phyloP scores from a whole-genome alignment of 2,113 vertebrate species.

The Patagioenas fasciata region DNA sequence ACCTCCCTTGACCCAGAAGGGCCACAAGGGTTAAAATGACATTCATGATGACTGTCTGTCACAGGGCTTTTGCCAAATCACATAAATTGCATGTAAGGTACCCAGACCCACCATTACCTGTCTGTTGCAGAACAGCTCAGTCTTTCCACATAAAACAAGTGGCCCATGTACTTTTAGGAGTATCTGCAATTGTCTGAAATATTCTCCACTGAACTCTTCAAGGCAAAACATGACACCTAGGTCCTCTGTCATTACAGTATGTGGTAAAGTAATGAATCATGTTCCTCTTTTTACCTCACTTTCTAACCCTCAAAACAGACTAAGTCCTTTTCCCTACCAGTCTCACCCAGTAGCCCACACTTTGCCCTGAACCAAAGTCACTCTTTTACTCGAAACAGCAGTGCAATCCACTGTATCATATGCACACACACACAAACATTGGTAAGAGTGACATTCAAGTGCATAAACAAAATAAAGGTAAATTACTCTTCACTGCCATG shows the following conservation, averaged over 20 bases:
- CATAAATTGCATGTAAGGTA: not conserved
- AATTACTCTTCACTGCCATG: not conserved
- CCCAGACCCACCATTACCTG: not conserved
- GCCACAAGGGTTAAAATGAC: not conserved
- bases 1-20: not conserved
- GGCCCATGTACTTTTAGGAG: not conserved
- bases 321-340: no score
- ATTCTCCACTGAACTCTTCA: not conserved
- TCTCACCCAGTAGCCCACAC: not conserved
- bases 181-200: not conserved
- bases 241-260: not conserved
- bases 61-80: not conserved
- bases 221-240: not conserved
- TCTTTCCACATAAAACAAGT: not conserved
- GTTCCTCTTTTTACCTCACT: not conserved
- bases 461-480: not conserved
- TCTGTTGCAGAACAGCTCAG: not conserved
- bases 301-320: not conserved
- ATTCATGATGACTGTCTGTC: fast-evolving
- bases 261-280: not conserved
- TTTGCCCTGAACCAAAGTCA: not conserved
- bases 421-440: not conserved
- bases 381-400: no score
- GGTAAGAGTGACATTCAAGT: fast-evolving
- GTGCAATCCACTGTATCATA: not conserved